Percentiles rank a stretch among this genome's conserved stretches.
Conservation (phyloP, 2,797 vertebrate genomes). For the Myotis planiceps region DNA sequence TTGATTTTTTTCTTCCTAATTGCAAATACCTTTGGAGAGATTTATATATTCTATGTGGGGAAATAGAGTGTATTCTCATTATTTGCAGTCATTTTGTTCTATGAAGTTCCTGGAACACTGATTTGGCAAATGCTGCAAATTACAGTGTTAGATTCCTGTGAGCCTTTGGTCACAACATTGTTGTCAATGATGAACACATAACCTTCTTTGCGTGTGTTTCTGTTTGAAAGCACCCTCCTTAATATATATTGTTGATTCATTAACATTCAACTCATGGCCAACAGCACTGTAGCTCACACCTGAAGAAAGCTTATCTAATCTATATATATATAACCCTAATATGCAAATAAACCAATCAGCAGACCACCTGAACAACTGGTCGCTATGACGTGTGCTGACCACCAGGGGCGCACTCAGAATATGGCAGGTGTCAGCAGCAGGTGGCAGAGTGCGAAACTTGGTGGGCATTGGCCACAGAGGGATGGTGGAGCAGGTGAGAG, state of each 20-base stretch:
- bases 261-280: not conserved
- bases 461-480: too few relatives aligned
- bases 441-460: too few relatives aligned
- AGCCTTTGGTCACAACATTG: not conserved
- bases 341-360: too few relatives aligned
- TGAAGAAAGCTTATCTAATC: not conserved
- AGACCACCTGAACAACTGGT: too few relatives aligned
- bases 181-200: conserved; percentile 15
- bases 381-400: too few relatives aligned
- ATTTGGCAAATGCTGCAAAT: not conserved
- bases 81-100: not conserved
- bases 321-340: too few relatives aligned
- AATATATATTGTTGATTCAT: not conserved
- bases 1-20: not conserved
- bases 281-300: not conserved
- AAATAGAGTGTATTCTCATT: not conserved
- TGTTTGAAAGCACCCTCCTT: not conserved
- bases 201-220: not conserved
- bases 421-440: too few relatives aligned
- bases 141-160: not conserved
- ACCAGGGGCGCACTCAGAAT: too few relatives aligned
- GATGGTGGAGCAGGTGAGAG: too few relatives aligned
- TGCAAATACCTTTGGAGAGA: not conserved
- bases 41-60: not conserved
- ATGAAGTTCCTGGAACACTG: not conserved